Base-by-base conservation (phyloP, 2,888 invertebrate genomes). In the Lissonota sp. region DNA sequence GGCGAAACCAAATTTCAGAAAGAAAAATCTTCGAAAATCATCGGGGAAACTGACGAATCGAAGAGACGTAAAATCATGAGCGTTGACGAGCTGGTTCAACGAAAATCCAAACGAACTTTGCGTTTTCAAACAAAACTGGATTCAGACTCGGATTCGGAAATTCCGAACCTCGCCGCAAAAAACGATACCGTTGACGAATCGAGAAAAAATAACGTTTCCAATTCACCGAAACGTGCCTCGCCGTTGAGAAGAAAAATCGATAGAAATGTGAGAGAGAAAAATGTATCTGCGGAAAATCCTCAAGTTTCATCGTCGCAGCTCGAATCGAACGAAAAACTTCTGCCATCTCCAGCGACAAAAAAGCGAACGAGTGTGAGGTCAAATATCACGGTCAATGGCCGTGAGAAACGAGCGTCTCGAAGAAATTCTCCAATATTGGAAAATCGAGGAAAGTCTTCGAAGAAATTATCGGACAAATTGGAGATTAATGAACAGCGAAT, bases 121-220 rank as follows among this genome's bases (percentile, higher is more conserved):
- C 26, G 26, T 26, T 53, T 53, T 6, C n/a, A 53, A 14, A 53
- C 16, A 12, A 53, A 0, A 14, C 14, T 53, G 12, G 53, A 53
- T 63, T 63, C 53, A n/a, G 42, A 63, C 42, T 51, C 72, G n/a
- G 72, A 53, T 0, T 62, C 71, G 0, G 7, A 69, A n/a, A 46
- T 60, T 6, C 62, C n/a, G 46, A 46, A 46, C 5, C n/a, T n/a
- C n/a, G n/a, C n/a, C n/a, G n/a, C n/a, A n/a, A n/a, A n/a, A n/a
- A n/a, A 10, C 57, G 57, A 8, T 6, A n/a, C n/a, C 4, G 8
- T 4, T 1, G 26, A 57, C 5, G n/a, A 26, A 16, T 1, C 2
- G 26, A 8, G 8, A 8, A 57, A 26, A 55, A 55, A 55, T 2
- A 26, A 26, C 26, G 26, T 1, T 26, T 26, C 0, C 1, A 7